phyloP scores from a whole-genome alignment of 1,140 invertebrate species.

The Metopolophium dirhodum region DNA sequence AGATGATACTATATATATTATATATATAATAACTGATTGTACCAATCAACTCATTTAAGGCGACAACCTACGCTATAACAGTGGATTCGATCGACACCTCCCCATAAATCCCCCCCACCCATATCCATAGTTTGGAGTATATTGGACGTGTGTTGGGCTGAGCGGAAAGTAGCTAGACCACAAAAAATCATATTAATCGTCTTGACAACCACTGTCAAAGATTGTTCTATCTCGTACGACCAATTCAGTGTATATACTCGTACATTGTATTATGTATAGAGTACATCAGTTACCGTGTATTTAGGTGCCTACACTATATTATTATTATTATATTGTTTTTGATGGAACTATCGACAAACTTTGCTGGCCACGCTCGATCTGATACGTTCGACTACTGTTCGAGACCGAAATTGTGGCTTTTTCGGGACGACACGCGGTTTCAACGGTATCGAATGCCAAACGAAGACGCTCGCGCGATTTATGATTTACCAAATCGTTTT shows the following conservation, averaged over 20 bases:
- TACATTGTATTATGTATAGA: background rate
- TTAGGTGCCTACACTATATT: background rate
- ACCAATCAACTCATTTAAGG: background rate
- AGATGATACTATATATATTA: no score
- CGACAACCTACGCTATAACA: background rate
- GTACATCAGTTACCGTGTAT: background rate
- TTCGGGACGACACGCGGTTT: background rate
- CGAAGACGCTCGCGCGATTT: background rate
- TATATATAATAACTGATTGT: background rate
- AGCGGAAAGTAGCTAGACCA: background rate
- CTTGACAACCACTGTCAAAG: background rate
- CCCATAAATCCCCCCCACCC: no score
- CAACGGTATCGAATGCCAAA: background rate
- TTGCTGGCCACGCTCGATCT: background rate
- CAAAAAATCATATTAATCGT: background rate
- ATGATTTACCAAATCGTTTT: conserved; percentile 24
- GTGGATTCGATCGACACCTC: no score
- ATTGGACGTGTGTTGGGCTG: background rate
- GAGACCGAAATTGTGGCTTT: background rate
- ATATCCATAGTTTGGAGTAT: background rate
- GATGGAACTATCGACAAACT: background rate
- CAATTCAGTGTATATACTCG: background rate
- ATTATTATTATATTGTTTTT: background rate
- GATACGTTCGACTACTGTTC: background rate
- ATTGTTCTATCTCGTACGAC: background rate